Evolutionary conservation across 2,797 vertebrate species (phyloP).

Genomic region (Heteromormyrus szaboi): DNA sequence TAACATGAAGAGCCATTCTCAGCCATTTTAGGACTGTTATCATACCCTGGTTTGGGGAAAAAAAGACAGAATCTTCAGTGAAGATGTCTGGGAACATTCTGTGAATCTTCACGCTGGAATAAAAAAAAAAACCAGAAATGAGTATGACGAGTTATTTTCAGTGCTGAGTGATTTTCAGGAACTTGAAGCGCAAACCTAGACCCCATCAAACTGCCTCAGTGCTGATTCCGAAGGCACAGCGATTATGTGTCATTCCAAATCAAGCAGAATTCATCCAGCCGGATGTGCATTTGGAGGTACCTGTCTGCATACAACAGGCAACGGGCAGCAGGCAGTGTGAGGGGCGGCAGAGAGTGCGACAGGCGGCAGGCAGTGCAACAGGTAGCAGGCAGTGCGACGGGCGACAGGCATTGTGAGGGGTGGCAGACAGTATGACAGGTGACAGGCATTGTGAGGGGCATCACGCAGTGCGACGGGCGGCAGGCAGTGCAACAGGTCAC

Average conservation of each 20-base stretch:
- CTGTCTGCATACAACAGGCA: constrained; percentile 20
- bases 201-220: not conserved
- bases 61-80: not conserved
- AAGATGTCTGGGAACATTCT: not conserved
- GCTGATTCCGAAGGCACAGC: not conserved
- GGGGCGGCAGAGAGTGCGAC: rapidly evolving
- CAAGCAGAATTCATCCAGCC: constrained; percentile 27
- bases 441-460: too few species aligned
- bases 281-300: not conserved
- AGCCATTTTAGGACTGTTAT: not conserved
- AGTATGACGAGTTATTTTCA: not conserved
- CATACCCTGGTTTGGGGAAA: not conserved
- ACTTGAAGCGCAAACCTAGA: not conserved
- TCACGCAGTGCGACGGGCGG: not conserved
- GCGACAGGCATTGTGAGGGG: too few species aligned
- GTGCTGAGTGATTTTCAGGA: not conserved
- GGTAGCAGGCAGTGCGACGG: too few species aligned
- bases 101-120: not conserved
- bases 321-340: not conserved
- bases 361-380: rapidly evolving
- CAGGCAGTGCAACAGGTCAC: not conserved
- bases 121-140: not conserved
- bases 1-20: not conserved
- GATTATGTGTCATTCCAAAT: not conserved
- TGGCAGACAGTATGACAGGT: too few species aligned